These are phyloP conservation scores for Anticlea derivata DNA, from an alignment of 2,888 invertebrate genomes.

Conservation along the genomic window DNA sequence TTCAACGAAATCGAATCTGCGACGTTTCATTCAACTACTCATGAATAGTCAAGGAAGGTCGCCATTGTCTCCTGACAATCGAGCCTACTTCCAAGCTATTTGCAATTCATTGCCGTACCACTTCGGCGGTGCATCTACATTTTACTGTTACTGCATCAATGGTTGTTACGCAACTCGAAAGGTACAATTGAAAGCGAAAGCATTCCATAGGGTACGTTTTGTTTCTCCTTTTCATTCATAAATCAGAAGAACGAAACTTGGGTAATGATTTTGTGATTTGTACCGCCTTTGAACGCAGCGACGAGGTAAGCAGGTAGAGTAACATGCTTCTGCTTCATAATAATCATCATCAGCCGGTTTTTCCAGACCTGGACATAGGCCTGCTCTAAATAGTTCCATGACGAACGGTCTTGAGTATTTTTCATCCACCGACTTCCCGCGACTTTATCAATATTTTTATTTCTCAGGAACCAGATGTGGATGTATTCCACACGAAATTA, in stretches of 20 bases:
- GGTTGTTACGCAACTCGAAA: conserved; percentile 29
- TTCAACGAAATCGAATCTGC: conserved; percentile 29
- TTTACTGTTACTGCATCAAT: conserved; percentile 25
- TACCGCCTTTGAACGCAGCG: conserved; percentile 6
- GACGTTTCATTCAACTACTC: conserved; percentile 45
- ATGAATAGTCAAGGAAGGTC: conserved; percentile 50
- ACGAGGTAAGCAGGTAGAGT: not conserved
- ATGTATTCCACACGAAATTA: too few species aligned
- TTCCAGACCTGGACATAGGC: too few species aligned
- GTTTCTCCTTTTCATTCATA: conserved; percentile 36
- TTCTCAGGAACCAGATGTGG: too few species aligned
- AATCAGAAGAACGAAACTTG: conserved; percentile 22
- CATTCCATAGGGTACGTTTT: conserved; percentile 27
- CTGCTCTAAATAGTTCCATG: too few species aligned
- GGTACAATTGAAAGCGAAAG: conserved; percentile 34
- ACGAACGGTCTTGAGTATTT: too few species aligned
- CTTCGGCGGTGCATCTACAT: conserved; percentile 12
- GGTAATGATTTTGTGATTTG: conserved; percentile 27
- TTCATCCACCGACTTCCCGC: too few species aligned
- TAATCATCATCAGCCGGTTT: too few species aligned
- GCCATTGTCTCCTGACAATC: conserved; percentile 39
- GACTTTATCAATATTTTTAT: too few species aligned
- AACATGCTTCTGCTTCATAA: not conserved
- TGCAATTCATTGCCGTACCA: conserved; percentile 31
- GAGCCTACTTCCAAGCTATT: conserved; percentile 29